Base-by-base conservation (phyloP, 2,888 invertebrate genomes). In the Lycaena phlaeas region DNA sequence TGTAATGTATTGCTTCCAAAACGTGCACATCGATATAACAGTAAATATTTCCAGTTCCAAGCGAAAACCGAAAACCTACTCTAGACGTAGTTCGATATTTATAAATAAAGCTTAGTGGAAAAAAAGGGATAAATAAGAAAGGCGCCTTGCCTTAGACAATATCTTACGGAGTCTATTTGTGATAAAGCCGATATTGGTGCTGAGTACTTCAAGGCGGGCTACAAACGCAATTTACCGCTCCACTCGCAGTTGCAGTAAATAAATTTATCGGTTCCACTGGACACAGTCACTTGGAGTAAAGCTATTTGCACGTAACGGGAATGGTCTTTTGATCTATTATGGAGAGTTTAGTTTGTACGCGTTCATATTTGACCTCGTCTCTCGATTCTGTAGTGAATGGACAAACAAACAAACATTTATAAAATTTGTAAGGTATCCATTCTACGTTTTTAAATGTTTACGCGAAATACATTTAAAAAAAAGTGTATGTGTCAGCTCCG, bases 221-320 rank as follows among this genome's bases (percentile, higher is more conserved):
- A 61, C 63, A 69, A 76, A 78, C 61, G 62, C 71, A 75, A 78
- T 76, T 78, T 77, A 66, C 70, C 11, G 53, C 50, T 58, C 58
- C 64, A 64, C 66, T 74, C 61, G 63, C 53, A 62, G 65, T 62
- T 60, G 62, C 62, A 68, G 65, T 66, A 70, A 74, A 75, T 75
- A 72, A 72, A 63, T 73, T 71, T 65, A 64, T 68, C 63, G 65
- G 57, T 50, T 64, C 62, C 63, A 53, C 48, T 60, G 64, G 59
- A 61, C 57, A 15, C 15, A 12, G 27, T 29, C 27, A 27, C 27
- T 27, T 37, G 18, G 34, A 31, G 10, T 29, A 17, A 10, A 11
- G 3, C 7, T 22, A 9, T 22, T 17, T 9, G 18, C 15, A 34
- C 18, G 34, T 18, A 11, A 18, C 18, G 10, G 18, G 18, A 34